Evolutionary conservation across 1,140 invertebrate species (phyloP), one percentile per base, ranked within the genome.

Genomic region (Centruroides vittatus): DNA sequence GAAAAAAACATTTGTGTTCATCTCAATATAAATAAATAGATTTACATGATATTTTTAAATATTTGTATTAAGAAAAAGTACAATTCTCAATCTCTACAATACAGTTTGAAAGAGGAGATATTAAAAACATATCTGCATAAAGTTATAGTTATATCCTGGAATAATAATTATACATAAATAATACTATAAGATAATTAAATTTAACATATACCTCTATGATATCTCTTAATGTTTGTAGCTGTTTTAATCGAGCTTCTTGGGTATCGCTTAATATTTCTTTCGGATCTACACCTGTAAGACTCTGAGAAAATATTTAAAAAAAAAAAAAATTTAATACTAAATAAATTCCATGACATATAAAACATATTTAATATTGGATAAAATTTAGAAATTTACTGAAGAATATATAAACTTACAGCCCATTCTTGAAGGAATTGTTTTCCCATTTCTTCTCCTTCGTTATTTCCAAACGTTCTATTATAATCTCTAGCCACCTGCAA

Each of bases 401-500:
- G 3, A 11, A 55, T 55, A 34, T 12, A 11, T 41, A 10, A 23
- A 61, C 60, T 55, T 67, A 68, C 67, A 57, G 67, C 67, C 66
- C 66, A 68, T 64, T 68, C 67, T 52, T 65, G 63, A 3, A 68
- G 62, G 12, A 68, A 62, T n/a, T 65, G 61, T 50, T 67, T 65
- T 50, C 66, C 67, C 35, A 68, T 53, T 47, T 67, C 62, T 49
- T 64, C 66, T 10, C 62, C 63, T 59, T 64, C 63, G 35, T 58
- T 63, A 46, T 62, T 57, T 60, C 61, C 68, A 55, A 75, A 57
- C 9, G 76, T 76, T 62, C 70, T 75, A 61, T 80, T 79, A 61
- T 78, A 78, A 64, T 86, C 81, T 41, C 85, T 74, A 3, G 82
- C 82, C 10, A 69, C 65, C 68, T 69, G 36, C 1, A 60, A 53